Percentiles rank a stretch among this genome's conserved stretches.
phyloP scores from a whole-genome alignment of 2,888 invertebrate species.

The Lycophotia porphyrea region DNA sequence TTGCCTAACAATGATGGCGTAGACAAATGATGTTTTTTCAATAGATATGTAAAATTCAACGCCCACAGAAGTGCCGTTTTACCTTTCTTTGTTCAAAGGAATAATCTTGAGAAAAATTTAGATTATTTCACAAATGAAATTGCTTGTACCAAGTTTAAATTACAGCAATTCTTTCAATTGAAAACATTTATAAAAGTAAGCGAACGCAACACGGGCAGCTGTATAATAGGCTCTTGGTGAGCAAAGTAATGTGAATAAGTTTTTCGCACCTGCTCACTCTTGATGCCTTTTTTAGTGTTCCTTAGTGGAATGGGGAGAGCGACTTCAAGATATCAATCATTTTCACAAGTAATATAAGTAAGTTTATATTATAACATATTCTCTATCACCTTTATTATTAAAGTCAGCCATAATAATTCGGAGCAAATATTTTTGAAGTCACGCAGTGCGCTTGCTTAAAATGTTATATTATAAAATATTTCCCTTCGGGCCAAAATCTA shows the following conservation, averaged over 20 bases:
- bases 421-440: constrained; percentile 12
- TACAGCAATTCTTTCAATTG: constrained; percentile 78
- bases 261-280: constrained; percentile 80
- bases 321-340: constrained; percentile 41
- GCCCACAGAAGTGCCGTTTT: constrained; percentile 27
- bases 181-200: constrained; percentile 76
- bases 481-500: constrained; percentile 31
- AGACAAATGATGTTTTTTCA: constrained; percentile 49
- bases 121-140: constrained; percentile 72
- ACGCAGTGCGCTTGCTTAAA: constrained; percentile 3
- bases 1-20: constrained; percentile 28
- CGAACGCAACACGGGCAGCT: constrained; percentile 74
- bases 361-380: constrained; percentile 7
- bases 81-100: constrained; percentile 48
- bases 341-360: not conserved
- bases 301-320: constrained; percentile 52
- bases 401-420: constrained; percentile 5
- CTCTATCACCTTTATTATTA: not conserved
- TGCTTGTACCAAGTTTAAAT: constrained; percentile 77
- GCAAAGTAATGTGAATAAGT: constrained; percentile 79
- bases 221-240: constrained; percentile 74
- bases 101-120: constrained; percentile 51
- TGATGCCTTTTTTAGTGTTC: constrained; percentile 71
- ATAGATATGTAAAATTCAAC: constrained; percentile 37
- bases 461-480: constrained; percentile 37